Percentiles rank a stretch among this genome's conserved stretches.
phyloP scores from a whole-genome alignment of 1,140 invertebrate species.

The Drosophila ercepeae region DNA sequence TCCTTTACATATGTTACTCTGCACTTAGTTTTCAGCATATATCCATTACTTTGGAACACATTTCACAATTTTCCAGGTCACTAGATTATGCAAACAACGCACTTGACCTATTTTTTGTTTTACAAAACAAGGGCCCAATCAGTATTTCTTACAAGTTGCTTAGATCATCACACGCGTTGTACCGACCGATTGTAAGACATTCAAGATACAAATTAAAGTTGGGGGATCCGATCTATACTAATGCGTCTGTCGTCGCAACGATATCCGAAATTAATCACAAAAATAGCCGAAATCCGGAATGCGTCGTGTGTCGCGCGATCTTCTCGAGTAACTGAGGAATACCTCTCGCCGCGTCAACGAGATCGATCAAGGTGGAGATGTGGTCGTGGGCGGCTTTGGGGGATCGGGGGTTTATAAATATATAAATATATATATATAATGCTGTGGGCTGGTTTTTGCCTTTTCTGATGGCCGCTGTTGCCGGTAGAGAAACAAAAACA shows the following conservation, averaged over 20 bases:
- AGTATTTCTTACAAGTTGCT: background rate
- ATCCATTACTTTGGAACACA: constrained; percentile 22
- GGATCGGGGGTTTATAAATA: constrained; percentile 3
- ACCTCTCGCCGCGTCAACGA: constrained; percentile 55
- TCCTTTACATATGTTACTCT: constrained; percentile 59
- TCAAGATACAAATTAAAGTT: constrained; percentile 8
- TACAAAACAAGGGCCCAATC: background rate
- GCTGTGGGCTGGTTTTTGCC: constrained; percentile 38
- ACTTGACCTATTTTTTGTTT: constrained; percentile 55
- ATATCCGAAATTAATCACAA: constrained; percentile 47
- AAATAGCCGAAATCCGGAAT: constrained; percentile 62
- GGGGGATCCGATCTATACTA: constrained; percentile 25
- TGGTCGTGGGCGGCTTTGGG: constrained; percentile 12
- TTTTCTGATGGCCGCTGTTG: constrained; percentile 36
- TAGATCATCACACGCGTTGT: background rate
- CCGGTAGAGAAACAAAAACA: constrained; percentile 47
- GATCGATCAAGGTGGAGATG: constrained; percentile 49
- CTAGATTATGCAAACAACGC: constrained; percentile 39
- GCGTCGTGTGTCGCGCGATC: constrained; percentile 55
- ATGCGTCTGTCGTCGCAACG: background rate
- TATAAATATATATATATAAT: background rate
- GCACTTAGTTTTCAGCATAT: constrained; percentile 39
- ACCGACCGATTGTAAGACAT: background rate
- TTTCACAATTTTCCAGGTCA: constrained; percentile 30
- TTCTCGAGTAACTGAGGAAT: constrained; percentile 48